Evolutionary conservation across 2,888 invertebrate species (phyloP).

Genomic region (Hermaeophaga mercurialis): DNA sequence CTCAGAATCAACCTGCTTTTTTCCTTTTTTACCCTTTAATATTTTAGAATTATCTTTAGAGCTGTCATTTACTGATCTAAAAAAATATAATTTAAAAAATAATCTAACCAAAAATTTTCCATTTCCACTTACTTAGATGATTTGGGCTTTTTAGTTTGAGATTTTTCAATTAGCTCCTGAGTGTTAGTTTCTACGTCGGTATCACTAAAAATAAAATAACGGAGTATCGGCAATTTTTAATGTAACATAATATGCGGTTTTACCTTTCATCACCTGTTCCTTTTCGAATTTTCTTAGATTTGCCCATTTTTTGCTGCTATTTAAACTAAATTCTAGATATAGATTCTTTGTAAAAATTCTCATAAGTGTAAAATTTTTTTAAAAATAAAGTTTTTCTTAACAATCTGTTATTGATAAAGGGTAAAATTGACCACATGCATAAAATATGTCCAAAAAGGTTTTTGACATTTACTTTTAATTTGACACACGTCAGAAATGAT

Average conservation of each 20-base stretch:
- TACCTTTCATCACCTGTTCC: constrained; percentile 77
- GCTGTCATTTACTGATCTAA: constrained; percentile 7
- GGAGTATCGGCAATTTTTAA: constrained; percentile 39
- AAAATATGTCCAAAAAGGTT: constrained; percentile 16
- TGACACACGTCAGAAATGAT: constrained; percentile 8
- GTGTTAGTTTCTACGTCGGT: constrained; percentile 60
- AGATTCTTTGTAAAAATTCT: constrained; percentile 45
- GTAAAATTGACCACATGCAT: constrained; percentile 28
- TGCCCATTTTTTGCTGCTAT: constrained; percentile 65
- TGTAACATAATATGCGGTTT: constrained; percentile 45
- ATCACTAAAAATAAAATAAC: constrained; percentile 63
- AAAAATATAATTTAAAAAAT: constrained; percentile 17
- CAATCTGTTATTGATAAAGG: constrained; percentile 32
- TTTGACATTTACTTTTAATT: constrained; percentile 20
- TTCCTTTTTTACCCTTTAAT: constrained; percentile 48
- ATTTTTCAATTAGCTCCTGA: constrained; percentile 47
- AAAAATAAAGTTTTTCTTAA: constrained; percentile 25
- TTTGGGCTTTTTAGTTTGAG: constrained; percentile 50
- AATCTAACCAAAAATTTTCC: constrained; percentile 43
- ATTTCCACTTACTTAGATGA: constrained; percentile 45
- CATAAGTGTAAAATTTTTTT: constrained; percentile 46
- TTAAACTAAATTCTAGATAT: constrained; percentile 38
- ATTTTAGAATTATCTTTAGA: constrained; percentile 35
- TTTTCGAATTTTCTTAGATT: constrained; percentile 83
- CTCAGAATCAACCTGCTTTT: constrained; percentile 46